Evolutionary conservation across 2,888 invertebrate species (phyloP).

Genomic region (Leistus spinibarbis): DNA sequence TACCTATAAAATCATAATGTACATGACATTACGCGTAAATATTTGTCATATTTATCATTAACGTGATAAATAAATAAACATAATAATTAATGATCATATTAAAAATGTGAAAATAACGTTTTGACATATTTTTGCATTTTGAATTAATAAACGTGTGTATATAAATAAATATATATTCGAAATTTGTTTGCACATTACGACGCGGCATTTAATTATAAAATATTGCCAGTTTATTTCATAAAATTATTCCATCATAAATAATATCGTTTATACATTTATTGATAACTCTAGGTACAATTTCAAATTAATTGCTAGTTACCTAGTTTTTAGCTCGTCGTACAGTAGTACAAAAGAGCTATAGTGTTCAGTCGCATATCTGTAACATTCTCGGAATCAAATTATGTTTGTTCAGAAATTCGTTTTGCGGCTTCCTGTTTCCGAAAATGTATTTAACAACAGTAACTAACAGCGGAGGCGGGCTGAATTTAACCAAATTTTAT

Average conservation of each 20-base stretch:
- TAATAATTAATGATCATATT: slow-evolving; percentile 36
- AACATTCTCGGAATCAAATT: too few relatives aligned
- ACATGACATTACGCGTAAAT: slow-evolving; percentile 26
- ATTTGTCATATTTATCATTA: slow-evolving; percentile 23
- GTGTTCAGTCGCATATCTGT: too few relatives aligned
- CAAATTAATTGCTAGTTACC: too few relatives aligned
- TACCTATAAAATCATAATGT: slow-evolving; percentile 33
- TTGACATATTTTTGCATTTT: slow-evolving; percentile 19
- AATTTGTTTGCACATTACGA: slow-evolving; percentile 18
- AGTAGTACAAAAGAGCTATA: too few relatives aligned
- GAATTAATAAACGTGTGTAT: neutral
- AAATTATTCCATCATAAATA: neutral
- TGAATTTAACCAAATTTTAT: too few relatives aligned
- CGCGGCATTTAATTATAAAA: neutral
- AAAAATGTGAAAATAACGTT: slow-evolving; percentile 34
- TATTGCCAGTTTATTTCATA: neutral
- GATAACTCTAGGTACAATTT: too few relatives aligned
- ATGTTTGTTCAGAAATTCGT: too few relatives aligned
- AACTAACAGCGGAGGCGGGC: too few relatives aligned
- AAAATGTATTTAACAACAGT: too few relatives aligned
- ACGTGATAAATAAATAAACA: slow-evolving; percentile 37
- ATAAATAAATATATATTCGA: neutral
- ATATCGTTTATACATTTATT: too few relatives aligned
- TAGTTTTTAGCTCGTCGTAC: too few relatives aligned
- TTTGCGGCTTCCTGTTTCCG: too few relatives aligned